Conservation (phyloP, 2,113 vertebrate species). For the Gyps fulvus region DNA sequence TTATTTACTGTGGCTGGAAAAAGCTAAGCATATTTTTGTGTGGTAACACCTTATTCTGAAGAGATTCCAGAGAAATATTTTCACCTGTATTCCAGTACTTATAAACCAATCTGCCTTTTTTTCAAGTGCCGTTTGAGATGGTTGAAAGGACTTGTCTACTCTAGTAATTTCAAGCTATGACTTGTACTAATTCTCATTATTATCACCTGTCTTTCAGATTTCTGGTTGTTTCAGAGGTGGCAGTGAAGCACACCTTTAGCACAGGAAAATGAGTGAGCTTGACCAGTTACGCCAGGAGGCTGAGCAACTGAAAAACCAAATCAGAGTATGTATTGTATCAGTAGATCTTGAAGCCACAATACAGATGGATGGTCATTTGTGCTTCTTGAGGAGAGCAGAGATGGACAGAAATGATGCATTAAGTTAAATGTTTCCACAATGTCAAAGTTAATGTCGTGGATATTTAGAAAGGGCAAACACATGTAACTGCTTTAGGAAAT, state of each 20-base stretch:
- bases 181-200: neutral
- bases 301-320: slow-evolving; percentile 99
- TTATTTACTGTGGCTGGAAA: neutral
- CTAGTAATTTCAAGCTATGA: neutral
- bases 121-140: neutral
- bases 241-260: slow-evolving; percentile 82
- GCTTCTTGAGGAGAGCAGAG: neutral
- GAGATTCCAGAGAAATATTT: neutral
- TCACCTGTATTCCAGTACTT: neutral
- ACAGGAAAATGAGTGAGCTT: slow-evolving; percentile 97
- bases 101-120: neutral
- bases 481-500: neutral
- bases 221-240: slow-evolving; percentile 82
- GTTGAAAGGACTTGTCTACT: neutral
- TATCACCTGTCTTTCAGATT: slow-evolving; percentile 73
- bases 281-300: slow-evolving; percentile 99
- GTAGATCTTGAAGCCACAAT: neutral
- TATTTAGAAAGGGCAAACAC: neutral
- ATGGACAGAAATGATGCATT: neutral
- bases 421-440: neutral
- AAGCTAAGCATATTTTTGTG: neutral
- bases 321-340: slow-evolving; percentile 83
- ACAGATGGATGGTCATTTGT: neutral
- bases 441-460: neutral
- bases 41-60: neutral